phyloP scores from a whole-genome alignment of 2,888 invertebrate genomes.

The Coenonympha arcania region DNA sequence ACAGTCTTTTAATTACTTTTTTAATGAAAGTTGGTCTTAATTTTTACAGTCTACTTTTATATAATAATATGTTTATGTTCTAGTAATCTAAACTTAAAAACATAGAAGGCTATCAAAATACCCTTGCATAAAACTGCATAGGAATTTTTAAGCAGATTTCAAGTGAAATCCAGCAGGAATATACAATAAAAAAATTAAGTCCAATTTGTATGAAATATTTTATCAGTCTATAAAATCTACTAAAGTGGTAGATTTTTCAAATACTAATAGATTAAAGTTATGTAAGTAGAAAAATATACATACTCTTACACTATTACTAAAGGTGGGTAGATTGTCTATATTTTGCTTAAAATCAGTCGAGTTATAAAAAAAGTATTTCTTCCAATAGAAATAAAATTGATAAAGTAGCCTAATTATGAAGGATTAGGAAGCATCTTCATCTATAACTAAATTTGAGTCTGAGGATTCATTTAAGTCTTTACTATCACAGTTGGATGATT shows the following conservation, averaged over 20 bases:
- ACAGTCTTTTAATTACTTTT: constrained; percentile 11
- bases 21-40: constrained; percentile 5
- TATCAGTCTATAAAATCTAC: constrained; percentile 9
- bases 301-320: constrained; percentile 18
- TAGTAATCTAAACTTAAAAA: no score
- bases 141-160: no score
- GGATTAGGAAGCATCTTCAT: constrained; percentile 34
- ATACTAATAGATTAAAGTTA: constrained; percentile 3
- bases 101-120: no score
- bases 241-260: constrained; percentile 11
- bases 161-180: not conserved
- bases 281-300: constrained; percentile 24
- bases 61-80: no score
- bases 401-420: constrained; percentile 2
- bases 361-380: not conserved
- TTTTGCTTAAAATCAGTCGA: constrained; percentile 16
- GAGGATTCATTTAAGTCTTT: constrained; percentile 38
- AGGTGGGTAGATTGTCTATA: constrained; percentile 24
- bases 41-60: not conserved
- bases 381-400: not conserved
- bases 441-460: constrained; percentile 45
- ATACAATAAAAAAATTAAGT: not conserved
- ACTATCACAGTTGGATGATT: constrained; percentile 30
- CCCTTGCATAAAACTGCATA: no score
- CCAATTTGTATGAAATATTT: constrained; percentile 3